phyloP scores from a whole-genome alignment of 2,113 vertebrate genomes.

The Etia nguti region DNA sequence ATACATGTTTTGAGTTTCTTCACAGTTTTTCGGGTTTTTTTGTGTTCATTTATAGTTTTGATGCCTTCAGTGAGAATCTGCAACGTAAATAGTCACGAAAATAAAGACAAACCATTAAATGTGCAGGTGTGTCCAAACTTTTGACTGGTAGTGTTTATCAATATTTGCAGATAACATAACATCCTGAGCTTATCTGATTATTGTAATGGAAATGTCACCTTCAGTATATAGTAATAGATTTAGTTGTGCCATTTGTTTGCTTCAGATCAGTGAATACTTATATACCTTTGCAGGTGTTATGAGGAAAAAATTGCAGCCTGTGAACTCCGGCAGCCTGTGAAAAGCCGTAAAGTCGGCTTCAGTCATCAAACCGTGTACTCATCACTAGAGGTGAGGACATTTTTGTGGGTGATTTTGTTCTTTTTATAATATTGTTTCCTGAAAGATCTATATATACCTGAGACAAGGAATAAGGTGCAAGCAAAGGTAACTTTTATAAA shows the following conservation, averaged over 20 bases:
- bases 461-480: neutral
- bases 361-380: rapidly evolving
- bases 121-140: neutral
- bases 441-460: rapidly evolving
- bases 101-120: neutral
- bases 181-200: neutral
- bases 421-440: neutral
- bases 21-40: neutral
- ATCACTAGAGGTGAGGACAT: conserved; percentile 32
- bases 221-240: neutral
- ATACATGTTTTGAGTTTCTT: neutral
- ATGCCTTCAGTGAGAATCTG: neutral
- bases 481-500: rapidly evolving
- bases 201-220: rapidly evolving
- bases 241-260: neutral
- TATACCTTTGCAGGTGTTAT: conserved; percentile 42
- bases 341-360: neutral
- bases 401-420: neutral
- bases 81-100: rapidly evolving
- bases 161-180: neutral
- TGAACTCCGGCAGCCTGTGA: too few species aligned
- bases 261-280: neutral
- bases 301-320: neutral
- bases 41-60: neutral
- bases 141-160: neutral